Base-by-base conservation (phyloP, 2,113 vertebrate genomes). In the Neogobius melanostomus region DNA sequence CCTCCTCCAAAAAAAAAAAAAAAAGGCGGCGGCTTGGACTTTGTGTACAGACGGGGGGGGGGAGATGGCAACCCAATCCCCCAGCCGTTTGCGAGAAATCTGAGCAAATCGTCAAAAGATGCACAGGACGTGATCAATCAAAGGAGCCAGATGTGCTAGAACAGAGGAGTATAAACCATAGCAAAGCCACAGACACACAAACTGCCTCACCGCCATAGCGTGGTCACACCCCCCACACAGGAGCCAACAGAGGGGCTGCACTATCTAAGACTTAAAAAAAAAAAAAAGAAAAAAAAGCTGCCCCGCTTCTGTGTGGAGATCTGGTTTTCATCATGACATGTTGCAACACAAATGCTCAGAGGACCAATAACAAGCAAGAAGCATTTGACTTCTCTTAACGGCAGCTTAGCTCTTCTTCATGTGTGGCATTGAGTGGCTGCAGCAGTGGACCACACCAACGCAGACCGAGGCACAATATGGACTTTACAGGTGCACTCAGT, bases 31-130 rank as follows among this genome's bases (percentile, higher is more conserved):
- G 76, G 87, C 85, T 80, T 85, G 88, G 77, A 87, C 84, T 88
- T 73, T 56, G 74, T 89, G 89, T 90, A 87, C 87, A 28, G 79
- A 81, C 85, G 86, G 88, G 85, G 82, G 74, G 86, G 85, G 82
- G 74, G 86, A 84, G 87, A 90, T 85, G 86, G 90, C 87, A 90
- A 90, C 88, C 72, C 87, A 90, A 90, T 90, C 90, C 88, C 82
- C 83, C 11, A 77, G 87, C 76, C 85, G 74, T 82, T 36, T 53
- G 6, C 84, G 10, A 81, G 79, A 83, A 90, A 87, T 87, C 79
- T 76, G 81, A 88, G 82, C 82, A 86, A 87, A 88, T 87, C 59
- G 84, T 89, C 85, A 89, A 86, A 89, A 88, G 85, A 89, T 88
- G 88, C 82, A 87, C 87, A 82, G 85, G 81, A 83, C 71, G 79